Evolutionary conservation across 2,797 vertebrate genomes (phyloP).

Genomic region (Oreochromis mossambicus): DNA sequence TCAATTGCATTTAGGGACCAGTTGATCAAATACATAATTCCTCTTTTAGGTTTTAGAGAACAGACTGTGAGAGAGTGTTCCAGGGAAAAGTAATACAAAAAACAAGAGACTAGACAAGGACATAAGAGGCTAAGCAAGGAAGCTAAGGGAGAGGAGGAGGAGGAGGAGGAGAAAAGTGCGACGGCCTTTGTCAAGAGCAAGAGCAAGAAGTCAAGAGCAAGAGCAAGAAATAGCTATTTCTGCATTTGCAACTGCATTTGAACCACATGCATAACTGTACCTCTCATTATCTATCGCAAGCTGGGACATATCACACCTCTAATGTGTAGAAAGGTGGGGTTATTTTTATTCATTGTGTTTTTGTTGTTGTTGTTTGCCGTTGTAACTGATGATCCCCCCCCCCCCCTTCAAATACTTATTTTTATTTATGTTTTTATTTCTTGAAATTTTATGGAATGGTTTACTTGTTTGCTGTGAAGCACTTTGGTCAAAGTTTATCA

Average conservation of each 20-base stretch:
- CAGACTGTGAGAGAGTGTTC: too few species aligned
- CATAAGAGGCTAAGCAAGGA: too few species aligned
- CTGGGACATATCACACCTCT: accelerated
- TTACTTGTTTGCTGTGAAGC: neutral
- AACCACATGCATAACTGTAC: neutral
- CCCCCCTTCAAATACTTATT: neutral
- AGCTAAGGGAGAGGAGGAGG: too few species aligned
- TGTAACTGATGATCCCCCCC: neutral
- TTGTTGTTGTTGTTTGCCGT: neutral
- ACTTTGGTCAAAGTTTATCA: neutral
- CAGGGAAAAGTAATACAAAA: too few species aligned
- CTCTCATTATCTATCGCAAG: neutral
- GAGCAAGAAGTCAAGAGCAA: too few species aligned
- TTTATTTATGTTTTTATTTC: neutral
- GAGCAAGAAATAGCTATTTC: neutral
- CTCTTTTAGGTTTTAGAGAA: too few species aligned
- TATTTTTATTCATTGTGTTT: neutral
- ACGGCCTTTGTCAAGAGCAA: too few species aligned
- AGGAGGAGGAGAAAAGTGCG: too few species aligned
- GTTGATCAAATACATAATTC: too few species aligned
- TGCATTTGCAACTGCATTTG: neutral
- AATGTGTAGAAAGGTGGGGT: neutral
- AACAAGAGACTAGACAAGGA: too few species aligned
- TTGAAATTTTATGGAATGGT: neutral
- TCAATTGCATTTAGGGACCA: too few species aligned